A percentile compares a stretch with the other conserved stretches of the same genome.
Conservation (phyloP, 64 coral and sea anemone genomes). For the Stylophora pistillata region DNA sequence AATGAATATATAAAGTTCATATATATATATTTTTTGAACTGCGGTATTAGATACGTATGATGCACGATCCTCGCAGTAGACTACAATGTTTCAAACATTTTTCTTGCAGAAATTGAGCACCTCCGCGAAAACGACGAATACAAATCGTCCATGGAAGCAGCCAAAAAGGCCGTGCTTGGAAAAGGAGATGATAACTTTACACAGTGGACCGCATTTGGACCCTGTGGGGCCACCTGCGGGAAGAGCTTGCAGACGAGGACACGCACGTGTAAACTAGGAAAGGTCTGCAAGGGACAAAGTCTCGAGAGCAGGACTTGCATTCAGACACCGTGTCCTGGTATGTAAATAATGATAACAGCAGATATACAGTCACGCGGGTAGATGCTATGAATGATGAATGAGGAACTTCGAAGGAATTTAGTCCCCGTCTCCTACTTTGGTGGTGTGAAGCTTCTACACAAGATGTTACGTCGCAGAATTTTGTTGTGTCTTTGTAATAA, state of each 20-base stretch:
- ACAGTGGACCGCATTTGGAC: conserved; percentile 78
- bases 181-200: conserved; percentile 41
- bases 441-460: no score
- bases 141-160: conserved; percentile 14
- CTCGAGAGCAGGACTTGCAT: conserved; percentile 67
- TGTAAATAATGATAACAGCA: background rate
- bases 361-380: no score
- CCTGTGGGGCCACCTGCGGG: conserved; percentile 69
- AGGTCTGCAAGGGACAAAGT: conserved; percentile 50
- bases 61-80: no score
- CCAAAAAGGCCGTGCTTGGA: background rate
- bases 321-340: conserved; percentile 62
- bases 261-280: conserved; percentile 58
- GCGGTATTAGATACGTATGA: no score
- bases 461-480: no score
- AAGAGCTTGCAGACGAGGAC: conserved; percentile 63
- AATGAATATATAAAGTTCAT: no score
- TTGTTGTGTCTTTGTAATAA: no score
- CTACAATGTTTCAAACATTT: background rate
- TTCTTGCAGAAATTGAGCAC: conserved; percentile 42
- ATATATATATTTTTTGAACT: no score
- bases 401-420: no score
- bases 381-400: no score
- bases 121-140: conserved; percentile 22
- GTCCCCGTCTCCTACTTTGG: no score